Evolutionary conservation across 2,888 invertebrate species (phyloP).

Genomic region (Habroteleia sp.): DNA sequence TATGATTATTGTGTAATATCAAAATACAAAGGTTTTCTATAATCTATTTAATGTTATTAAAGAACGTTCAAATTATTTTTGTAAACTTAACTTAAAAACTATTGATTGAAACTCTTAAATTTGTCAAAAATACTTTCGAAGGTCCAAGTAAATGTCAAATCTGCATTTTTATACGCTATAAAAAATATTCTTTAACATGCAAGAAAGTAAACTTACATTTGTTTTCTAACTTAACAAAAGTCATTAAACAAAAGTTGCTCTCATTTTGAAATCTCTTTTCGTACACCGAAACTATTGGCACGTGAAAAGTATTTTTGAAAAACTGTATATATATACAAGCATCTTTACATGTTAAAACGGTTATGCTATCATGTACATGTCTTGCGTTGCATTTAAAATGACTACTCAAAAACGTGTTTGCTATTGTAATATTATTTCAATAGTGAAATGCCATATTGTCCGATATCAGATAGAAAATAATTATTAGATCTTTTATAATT

Average conservation of each 20-base stretch:
- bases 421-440: slow-evolving; percentile 17
- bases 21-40: too few species aligned
- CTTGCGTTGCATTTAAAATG: slow-evolving; percentile 11
- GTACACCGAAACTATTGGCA: background rate
- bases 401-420: slow-evolving; percentile 7
- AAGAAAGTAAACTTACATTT: background rate
- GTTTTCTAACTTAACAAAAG: background rate
- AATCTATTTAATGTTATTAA: too few species aligned
- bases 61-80: too few species aligned
- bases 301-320: slow-evolving; percentile 3
- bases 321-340: slow-evolving; percentile 4
- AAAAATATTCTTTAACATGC: too few species aligned
- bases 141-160: too few species aligned
- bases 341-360: slow-evolving; percentile 3
- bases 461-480: background rate
- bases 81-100: too few species aligned
- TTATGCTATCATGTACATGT: background rate
- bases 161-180: too few species aligned
- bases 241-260: background rate
- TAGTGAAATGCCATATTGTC: background rate
- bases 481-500: background rate
- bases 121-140: too few species aligned
- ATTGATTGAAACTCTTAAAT: too few species aligned
- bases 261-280: slow-evolving; percentile 1
- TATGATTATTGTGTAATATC: too few species aligned